Conservation (phyloP, 2,888 invertebrate genomes). For the Phalangium opilio region DNA sequence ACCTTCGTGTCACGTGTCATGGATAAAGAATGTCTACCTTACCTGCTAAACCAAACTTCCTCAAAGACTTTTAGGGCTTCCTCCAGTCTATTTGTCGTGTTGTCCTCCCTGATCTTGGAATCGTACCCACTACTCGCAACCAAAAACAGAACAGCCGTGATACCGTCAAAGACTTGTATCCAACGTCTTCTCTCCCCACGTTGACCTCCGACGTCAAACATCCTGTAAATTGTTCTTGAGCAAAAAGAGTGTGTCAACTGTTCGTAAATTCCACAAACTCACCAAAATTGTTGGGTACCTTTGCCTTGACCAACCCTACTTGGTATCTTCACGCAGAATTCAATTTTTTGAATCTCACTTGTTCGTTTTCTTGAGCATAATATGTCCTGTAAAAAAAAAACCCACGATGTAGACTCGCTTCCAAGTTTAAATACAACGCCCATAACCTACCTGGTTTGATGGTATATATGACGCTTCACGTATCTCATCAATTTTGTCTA, state of each 20-base stretch:
- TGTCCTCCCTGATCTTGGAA: constrained; percentile 54
- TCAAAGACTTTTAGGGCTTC: constrained; percentile 56
- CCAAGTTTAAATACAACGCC: not conserved
- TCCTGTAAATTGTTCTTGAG: constrained; percentile 30
- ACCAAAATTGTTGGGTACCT: constrained; percentile 51
- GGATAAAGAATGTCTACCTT: constrained; percentile 10
- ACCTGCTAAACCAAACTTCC: constrained; percentile 62
- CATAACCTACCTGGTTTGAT: constrained; percentile 37
- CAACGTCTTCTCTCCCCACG: constrained; percentile 64
- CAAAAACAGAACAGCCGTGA: constrained; percentile 61
- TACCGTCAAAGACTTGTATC: constrained; percentile 69
- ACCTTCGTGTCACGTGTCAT: not conserved
- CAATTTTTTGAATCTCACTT: constrained; percentile 55
- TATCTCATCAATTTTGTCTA: constrained; percentile 51
- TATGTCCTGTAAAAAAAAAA: constrained; percentile 42
- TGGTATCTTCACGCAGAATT: constrained; percentile 53
- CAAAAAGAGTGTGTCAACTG: not conserved
- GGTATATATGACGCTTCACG: constrained; percentile 49
- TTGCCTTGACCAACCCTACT: constrained; percentile 47
- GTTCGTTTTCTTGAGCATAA: constrained; percentile 57
- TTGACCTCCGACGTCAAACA: constrained; percentile 74
- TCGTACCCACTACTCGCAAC: constrained; percentile 68
- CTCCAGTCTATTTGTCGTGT: constrained; percentile 48
- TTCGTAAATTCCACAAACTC: constrained; percentile 6
- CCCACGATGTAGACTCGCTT: not conserved